phyloP scores from a whole-genome alignment of 2,888 invertebrate genomes.

The Plagiodera versicolora region DNA sequence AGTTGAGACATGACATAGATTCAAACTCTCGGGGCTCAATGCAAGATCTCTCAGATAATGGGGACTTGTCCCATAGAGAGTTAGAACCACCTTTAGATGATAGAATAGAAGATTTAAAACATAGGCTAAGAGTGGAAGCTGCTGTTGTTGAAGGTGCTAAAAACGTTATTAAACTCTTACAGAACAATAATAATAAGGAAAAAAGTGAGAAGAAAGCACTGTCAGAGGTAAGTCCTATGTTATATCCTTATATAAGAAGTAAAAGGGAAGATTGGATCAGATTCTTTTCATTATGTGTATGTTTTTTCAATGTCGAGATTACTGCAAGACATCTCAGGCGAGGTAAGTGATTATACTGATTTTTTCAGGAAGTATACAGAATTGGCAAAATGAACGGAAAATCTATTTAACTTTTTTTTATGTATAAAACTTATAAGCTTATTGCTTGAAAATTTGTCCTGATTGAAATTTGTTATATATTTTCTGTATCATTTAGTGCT shows the following conservation, averaged over 20 bases:
- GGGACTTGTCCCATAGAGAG: constrained; percentile 58
- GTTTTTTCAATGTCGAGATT: too few species aligned
- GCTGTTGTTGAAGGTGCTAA: constrained; percentile 98
- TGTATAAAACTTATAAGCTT: too few species aligned
- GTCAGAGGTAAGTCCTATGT: constrained; percentile 76
- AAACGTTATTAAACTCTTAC: constrained; percentile 93
- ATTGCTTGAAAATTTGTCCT: too few species aligned
- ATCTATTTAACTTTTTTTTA: too few species aligned
- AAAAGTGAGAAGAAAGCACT: constrained; percentile 90
- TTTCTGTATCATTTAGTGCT: too few species aligned
- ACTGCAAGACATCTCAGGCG: too few species aligned
- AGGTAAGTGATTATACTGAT: too few species aligned
- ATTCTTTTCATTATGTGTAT: neutral
- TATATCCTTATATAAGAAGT: neutral
- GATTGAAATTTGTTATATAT: too few species aligned
- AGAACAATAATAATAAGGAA: constrained; percentile 86
- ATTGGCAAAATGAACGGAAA: too few species aligned
- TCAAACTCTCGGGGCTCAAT: constrained; percentile 57
- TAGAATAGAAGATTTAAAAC: constrained; percentile 91
- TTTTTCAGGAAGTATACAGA: too few species aligned
- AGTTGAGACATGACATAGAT: constrained; percentile 66
- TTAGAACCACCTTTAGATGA: constrained; percentile 83
- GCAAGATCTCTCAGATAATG: constrained; percentile 58
- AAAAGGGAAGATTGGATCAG: neutral
- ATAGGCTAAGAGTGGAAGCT: constrained; percentile 92